phyloP scores from a whole-genome alignment of 1,140 invertebrate genomes.

The Pygmarrhopalites habei region DNA sequence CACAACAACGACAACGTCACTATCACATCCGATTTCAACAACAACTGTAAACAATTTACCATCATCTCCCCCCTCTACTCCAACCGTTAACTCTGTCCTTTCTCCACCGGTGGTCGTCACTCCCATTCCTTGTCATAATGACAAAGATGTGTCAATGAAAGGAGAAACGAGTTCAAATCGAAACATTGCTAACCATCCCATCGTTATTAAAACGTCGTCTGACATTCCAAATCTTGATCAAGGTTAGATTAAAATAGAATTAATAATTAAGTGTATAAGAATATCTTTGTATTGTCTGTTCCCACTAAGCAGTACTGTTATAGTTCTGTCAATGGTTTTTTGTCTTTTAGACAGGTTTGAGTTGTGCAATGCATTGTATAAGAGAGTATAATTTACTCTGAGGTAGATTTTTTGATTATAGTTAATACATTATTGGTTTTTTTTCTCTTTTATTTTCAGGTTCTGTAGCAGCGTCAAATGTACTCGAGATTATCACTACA shows the following conservation, averaged over 20 bases:
- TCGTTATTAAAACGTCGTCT: neutral
- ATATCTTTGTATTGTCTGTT: too few relatives aligned
- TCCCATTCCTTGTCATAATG: neutral
- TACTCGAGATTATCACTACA: neutral
- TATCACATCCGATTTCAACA: neutral
- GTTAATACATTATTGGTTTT: too few relatives aligned
- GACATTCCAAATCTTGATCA: conserved; percentile 22
- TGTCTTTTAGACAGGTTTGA: too few relatives aligned
- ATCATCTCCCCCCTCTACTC: neutral
- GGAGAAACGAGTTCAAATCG: neutral
- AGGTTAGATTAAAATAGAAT: neutral
- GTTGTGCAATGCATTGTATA: too few relatives aligned
- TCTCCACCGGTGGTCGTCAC: neutral
- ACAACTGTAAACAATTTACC: neutral
- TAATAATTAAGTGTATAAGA: too few relatives aligned
- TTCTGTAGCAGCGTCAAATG: neutral
- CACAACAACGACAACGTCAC: neutral
- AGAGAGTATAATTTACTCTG: too few relatives aligned
- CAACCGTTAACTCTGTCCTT: neutral
- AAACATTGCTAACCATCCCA: neutral
- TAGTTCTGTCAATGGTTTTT: too few relatives aligned
- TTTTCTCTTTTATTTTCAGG: neutral
- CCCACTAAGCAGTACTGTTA: too few relatives aligned
- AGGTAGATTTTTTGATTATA: too few relatives aligned
- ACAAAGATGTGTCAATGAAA: neutral